A percentile compares a stretch with the other conserved stretches of the same genome.
Evolutionary conservation across 1,140 invertebrate genomes (phyloP).

Genomic region (Sycophaga agraensis): DNA sequence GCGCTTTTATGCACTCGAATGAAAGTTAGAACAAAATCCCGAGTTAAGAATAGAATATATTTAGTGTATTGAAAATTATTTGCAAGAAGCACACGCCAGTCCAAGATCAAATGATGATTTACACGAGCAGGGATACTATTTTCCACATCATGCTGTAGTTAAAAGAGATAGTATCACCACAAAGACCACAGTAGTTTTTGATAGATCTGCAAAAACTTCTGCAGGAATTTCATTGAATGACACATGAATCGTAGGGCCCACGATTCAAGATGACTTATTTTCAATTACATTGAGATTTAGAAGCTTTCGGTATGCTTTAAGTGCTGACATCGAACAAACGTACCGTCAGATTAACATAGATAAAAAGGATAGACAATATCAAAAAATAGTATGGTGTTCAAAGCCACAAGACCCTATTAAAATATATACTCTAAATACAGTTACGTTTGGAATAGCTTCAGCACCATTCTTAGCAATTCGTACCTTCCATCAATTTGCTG

Average conservation of each 20-base stretch:
- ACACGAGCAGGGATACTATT: slow-evolving; percentile 32
- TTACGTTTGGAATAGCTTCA: slow-evolving; percentile 35
- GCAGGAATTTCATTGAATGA: slow-evolving; percentile 32
- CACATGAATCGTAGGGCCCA: slow-evolving; percentile 29
- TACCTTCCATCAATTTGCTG: slow-evolving; percentile 36
- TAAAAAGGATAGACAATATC: slow-evolving; percentile 36
- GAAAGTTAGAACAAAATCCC: background rate
- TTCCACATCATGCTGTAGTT: slow-evolving; percentile 52
- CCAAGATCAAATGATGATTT: background rate
- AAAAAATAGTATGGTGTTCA: background rate
- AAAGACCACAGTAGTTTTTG: slow-evolving; percentile 46
- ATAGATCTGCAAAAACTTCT: slow-evolving; percentile 29
- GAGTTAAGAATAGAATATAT: background rate
- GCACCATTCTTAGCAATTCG: slow-evolving; percentile 34
- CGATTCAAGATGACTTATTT: slow-evolving; percentile 16
- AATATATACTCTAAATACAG: slow-evolving; percentile 32
- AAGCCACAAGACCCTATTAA: background rate
- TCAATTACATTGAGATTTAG: slow-evolving; percentile 33
- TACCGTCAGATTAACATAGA: slow-evolving; percentile 43
- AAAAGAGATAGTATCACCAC: slow-evolving; percentile 39
- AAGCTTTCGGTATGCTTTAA: slow-evolving; percentile 36
- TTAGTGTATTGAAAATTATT: background rate
- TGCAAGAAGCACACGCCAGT: background rate
- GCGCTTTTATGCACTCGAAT: background rate
- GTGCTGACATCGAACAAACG: slow-evolving; percentile 51